Percentiles rank a stretch among this genome's conserved stretches.
phyloP scores from a whole-genome alignment of 2,113 vertebrate genomes.

The Tragelaphus strepsiceros region DNA sequence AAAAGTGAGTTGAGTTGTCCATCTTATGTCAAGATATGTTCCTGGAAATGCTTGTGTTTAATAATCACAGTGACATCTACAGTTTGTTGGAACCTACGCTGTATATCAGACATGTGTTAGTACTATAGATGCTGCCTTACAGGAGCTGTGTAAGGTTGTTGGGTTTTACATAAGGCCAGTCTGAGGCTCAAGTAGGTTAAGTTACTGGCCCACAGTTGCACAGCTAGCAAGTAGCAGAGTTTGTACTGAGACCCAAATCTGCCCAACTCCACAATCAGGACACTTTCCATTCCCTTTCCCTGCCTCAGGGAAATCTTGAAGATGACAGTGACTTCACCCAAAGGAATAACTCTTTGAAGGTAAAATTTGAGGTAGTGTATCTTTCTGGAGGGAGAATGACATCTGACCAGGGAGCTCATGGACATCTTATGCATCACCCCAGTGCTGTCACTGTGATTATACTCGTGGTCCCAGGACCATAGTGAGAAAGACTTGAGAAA shows the following conservation, averaged over 20 bases:
- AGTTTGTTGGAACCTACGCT: background rate
- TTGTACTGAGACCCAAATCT: background rate
- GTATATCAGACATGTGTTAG: background rate
- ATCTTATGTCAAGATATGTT: background rate
- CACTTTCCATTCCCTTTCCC: background rate
- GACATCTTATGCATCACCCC: background rate
- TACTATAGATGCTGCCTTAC: background rate
- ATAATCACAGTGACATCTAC: background rate
- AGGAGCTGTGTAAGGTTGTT: background rate
- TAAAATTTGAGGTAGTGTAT: background rate
- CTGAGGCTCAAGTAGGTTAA: background rate
- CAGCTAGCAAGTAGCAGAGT: background rate
- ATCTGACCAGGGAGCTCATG: background rate
- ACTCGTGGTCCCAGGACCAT: background rate
- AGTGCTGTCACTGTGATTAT: background rate
- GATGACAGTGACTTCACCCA: background rate
- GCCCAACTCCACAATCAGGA: background rate
- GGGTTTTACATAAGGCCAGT: background rate
- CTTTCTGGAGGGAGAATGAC: background rate
- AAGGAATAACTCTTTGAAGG: conserved; percentile 3
- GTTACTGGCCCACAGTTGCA: background rate
- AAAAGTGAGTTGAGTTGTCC: background rate
- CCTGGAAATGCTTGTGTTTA: background rate
- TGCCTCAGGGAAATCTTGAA: background rate
- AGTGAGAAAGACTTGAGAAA: background rate